Conservation (phyloP, 2,888 invertebrate species). For the Eupithecia inturbata region DNA sequence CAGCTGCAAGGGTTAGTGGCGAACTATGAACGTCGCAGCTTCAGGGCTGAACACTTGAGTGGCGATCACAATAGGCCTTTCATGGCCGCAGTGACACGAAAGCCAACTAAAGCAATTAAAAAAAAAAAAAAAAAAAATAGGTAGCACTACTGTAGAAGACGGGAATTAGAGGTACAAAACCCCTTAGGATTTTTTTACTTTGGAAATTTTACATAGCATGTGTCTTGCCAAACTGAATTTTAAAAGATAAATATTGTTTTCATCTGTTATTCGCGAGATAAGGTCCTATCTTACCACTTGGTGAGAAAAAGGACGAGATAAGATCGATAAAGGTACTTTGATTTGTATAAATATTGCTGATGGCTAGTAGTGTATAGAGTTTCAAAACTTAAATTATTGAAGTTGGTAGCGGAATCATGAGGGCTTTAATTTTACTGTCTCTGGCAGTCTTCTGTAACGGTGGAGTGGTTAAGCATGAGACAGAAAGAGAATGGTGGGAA, state of each 20-base stretch:
- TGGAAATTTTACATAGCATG: neutral
- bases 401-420: constrained; percentile 50
- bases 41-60: too few species aligned
- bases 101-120: too few species aligned
- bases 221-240: neutral
- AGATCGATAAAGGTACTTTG: constrained; percentile 9
- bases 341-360: constrained; percentile 48
- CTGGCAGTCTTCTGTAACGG: constrained; percentile 50
- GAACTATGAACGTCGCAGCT: too few species aligned
- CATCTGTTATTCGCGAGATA: neutral
- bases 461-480: constrained; percentile 52
- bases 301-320: neutral
- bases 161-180: neutral
- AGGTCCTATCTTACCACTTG: neutral
- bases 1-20: too few species aligned
- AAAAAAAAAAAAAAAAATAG: too few species aligned
- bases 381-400: neutral
- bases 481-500: constrained; percentile 88
- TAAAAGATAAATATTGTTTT: neutral
- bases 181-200: neutral
- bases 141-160: neutral
- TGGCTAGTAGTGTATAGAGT: neutral
- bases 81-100: too few species aligned
- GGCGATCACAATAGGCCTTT: too few species aligned
- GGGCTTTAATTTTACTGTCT: constrained; percentile 55